Conservation (phyloP, 1,140 invertebrate species). For the Streblospio benedicti region DNA sequence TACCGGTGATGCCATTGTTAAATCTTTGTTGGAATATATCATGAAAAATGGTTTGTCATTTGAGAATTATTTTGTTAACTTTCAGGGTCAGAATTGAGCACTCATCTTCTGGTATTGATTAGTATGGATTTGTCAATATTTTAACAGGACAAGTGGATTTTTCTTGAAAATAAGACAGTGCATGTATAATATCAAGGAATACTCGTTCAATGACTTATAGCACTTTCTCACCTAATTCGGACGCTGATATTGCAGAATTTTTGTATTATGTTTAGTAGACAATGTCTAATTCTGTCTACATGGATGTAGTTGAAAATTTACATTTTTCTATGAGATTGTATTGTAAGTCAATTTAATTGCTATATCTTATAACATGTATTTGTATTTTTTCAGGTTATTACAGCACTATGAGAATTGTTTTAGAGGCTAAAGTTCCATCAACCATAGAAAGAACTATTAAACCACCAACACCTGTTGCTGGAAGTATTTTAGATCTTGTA, state of each 20-base stretch:
- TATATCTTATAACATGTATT: neutral
- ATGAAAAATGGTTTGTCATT: neutral
- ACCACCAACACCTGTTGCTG: slow-evolving; percentile 65
- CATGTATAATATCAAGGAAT: too few relatives aligned
- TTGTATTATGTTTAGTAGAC: neutral
- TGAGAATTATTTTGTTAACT: neutral
- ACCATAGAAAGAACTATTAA: slow-evolving; percentile 59
- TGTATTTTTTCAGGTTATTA: slow-evolving; percentile 56
- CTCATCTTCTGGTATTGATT: neutral
- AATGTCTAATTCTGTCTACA: neutral
- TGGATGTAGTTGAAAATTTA: too few relatives aligned
- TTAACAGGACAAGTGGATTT: too few relatives aligned
- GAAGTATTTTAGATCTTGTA: slow-evolving; percentile 66
- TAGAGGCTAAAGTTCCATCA: slow-evolving; percentile 64
- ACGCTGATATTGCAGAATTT: neutral
- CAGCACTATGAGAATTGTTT: slow-evolving; percentile 57
- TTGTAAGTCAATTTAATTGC: neutral
- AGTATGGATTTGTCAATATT: too few relatives aligned
- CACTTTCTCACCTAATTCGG: neutral
- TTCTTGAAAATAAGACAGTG: too few relatives aligned
- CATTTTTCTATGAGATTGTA: too few relatives aligned
- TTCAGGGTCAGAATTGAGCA: neutral
- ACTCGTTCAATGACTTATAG: too few relatives aligned
- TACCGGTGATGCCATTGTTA: neutral
- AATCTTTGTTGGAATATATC: neutral